These are phyloP conservation scores for Dipodomys stephensi DNA, from an alignment of 2,113 vertebrate species.

Conservation along the genomic window DNA sequence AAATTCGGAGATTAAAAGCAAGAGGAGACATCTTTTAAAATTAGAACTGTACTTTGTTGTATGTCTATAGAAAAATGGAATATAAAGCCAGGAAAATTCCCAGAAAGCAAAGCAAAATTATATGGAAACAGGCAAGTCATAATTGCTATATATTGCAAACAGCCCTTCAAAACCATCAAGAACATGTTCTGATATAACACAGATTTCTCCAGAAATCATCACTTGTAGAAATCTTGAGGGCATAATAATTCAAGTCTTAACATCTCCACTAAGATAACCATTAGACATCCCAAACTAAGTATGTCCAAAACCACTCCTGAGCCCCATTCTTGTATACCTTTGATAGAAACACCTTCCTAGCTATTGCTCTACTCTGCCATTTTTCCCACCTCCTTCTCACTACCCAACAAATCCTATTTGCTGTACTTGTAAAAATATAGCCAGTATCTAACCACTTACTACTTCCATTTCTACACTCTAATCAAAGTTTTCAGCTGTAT, in stretches of 20 bases:
- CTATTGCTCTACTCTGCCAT: not conserved
- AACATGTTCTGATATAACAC: not conserved
- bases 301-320: not conserved
- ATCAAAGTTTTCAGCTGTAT: not conserved
- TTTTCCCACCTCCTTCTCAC: not conserved
- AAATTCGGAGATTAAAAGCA: conserved; percentile 18
- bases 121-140: not conserved
- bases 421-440: not conserved
- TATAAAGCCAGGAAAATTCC: conserved; percentile 4
- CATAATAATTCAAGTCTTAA: conserved; percentile 9
- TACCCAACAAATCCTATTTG: not conserved
- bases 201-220: not conserved
- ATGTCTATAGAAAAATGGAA: not conserved
- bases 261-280: not conserved
- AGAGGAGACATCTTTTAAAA: not conserved
- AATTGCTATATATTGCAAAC: not conserved
- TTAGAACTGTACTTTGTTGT: not conserved
- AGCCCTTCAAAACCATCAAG: not conserved
- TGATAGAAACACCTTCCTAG: not conserved
- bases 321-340: not conserved
- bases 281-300: not conserved
- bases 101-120: conserved; percentile 3
- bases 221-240: not conserved
- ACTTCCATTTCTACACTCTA: not conserved
- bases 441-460: not conserved